Percentiles rank a stretch among this genome's conserved stretches.
Evolutionary conservation across 2,888 invertebrate genomes (phyloP).

Genomic region (Opisthograptis luteolata): DNA sequence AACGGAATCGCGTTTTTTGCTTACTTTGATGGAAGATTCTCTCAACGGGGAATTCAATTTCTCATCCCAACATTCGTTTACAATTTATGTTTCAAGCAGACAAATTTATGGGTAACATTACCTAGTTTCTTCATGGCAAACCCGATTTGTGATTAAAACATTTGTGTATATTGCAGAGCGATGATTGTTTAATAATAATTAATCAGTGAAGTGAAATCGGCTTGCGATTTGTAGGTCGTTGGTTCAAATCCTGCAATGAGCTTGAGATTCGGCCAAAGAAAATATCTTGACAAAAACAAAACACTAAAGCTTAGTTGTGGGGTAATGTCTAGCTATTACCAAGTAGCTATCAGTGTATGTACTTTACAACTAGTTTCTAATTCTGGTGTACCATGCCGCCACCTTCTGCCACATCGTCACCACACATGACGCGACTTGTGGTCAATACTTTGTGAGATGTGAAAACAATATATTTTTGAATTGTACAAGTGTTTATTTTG

Average conservation of each 20-base stretch:
- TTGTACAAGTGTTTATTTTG: slow-evolving; percentile 43
- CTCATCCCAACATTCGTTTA: slow-evolving; percentile 73
- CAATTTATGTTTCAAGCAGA: slow-evolving; percentile 68
- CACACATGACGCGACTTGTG: slow-evolving; percentile 14
- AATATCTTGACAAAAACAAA: too few relatives aligned
- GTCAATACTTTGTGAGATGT: slow-evolving; percentile 12
- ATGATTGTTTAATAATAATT: too few relatives aligned
- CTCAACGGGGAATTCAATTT: slow-evolving; percentile 82
- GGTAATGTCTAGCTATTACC: too few relatives aligned
- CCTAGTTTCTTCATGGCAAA: slow-evolving; percentile 30
- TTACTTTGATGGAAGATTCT: slow-evolving; percentile 83
- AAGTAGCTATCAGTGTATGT: too few relatives aligned
- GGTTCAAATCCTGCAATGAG: too few relatives aligned
- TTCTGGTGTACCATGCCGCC: too few relatives aligned
- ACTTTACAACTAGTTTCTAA: too few relatives aligned
- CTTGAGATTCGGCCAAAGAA: too few relatives aligned
- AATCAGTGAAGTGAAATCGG: too few relatives aligned
- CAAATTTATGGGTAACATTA: slow-evolving; percentile 59
- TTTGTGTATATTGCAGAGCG: slow-evolving; percentile 4
- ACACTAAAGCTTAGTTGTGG: too few relatives aligned
- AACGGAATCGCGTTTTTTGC: slow-evolving; percentile 85
- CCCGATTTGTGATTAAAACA: slow-evolving; percentile 15
- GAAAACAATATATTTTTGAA: slow-evolving; percentile 21
- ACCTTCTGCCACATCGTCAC: too few relatives aligned
- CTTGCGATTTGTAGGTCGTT: too few relatives aligned